These are phyloP conservation scores for Phorcus lineatus DNA, from an alignment of 2,888 invertebrate species.

Conservation along the genomic window DNA sequence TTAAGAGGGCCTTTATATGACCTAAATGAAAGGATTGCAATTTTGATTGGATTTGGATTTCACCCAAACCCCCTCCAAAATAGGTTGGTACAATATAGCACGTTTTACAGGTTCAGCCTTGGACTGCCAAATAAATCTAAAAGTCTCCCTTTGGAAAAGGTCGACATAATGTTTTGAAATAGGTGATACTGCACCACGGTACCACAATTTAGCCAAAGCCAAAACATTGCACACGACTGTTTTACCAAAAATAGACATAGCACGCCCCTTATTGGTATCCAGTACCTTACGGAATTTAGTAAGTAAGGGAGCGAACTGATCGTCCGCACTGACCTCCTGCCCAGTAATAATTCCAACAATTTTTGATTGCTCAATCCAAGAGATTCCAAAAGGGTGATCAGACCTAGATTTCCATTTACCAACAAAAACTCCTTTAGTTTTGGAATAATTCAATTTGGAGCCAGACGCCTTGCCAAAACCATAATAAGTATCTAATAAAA, in stretches of 20 bases:
- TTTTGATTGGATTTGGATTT: conserved; percentile 15
- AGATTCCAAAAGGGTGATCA: conserved; percentile 30
- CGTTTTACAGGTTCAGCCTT: conserved; percentile 17
- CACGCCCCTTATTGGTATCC: background rate
- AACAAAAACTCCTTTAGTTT: conserved; percentile 21
- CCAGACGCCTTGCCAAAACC: conserved; percentile 24
- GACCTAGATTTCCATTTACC: conserved; percentile 24
- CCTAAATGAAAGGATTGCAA: conserved; percentile 1
- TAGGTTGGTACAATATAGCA: background rate
- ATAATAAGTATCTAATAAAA: conserved; percentile 21
- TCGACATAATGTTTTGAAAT: conserved; percentile 15
- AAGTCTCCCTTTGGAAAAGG: background rate
- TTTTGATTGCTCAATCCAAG: conserved; percentile 40
- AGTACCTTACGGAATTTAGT: background rate
- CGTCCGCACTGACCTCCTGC: conserved; percentile 27
- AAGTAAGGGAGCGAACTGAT: background rate
- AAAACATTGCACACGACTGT: conserved; percentile 10
- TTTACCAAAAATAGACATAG: conserved; percentile 34
- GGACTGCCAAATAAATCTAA: background rate
- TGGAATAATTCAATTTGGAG: conserved; percentile 26
- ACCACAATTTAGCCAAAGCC: conserved; percentile 22
- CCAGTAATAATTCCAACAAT: conserved; percentile 41
- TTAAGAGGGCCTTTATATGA: conserved; percentile 27
- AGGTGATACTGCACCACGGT: background rate
- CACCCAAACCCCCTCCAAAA: background rate